A percentile compares a stretch with the other conserved stretches of the same genome.
Conservation (phyloP, 1,140 invertebrate genomes). For the Lepidurus couesii region DNA sequence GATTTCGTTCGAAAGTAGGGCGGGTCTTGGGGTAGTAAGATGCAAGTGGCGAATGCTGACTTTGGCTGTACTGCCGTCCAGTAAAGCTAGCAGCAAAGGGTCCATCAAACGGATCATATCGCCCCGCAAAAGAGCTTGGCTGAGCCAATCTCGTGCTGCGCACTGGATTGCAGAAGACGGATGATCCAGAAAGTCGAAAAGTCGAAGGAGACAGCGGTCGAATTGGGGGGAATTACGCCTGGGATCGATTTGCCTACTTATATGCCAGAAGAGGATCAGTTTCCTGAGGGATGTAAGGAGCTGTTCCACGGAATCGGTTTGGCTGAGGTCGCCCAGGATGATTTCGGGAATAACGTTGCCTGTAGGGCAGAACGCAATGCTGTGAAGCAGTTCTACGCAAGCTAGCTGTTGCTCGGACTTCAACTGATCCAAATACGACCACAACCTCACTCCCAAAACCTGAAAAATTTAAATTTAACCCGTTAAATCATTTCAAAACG, state of each 20-base stretch:
- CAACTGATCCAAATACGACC: conserved; percentile 33
- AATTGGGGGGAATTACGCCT: conserved; percentile 26
- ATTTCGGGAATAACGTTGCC: conserved; percentile 32
- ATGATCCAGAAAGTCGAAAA: conserved; percentile 69
- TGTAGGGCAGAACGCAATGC: conserved; percentile 34
- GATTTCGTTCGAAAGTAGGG: conserved; percentile 40
- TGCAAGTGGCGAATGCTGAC: conserved; percentile 79
- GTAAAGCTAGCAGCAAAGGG: conserved; percentile 68
- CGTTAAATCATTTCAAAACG: neutral
- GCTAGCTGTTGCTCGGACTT: conserved; percentile 34
- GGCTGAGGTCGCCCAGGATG: conserved; percentile 22
- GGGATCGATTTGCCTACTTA: neutral
- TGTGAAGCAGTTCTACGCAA: conserved; percentile 37
- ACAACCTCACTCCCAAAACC: conserved; percentile 36
- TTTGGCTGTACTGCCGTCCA: conserved; percentile 74
- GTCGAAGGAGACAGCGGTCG: conserved; percentile 58
- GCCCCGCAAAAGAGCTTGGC: conserved; percentile 64
- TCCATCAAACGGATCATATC: conserved; percentile 73
- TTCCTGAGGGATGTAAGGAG: neutral
- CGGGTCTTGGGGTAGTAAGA: conserved; percentile 60
- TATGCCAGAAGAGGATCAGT: conserved; percentile 1
- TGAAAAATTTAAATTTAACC: conserved; percentile 25
- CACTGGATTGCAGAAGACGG: conserved; percentile 63
- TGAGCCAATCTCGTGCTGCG: conserved; percentile 64
- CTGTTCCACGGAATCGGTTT: neutral